These are phyloP conservation scores for Crenichthys baileyi DNA, from an alignment of 2,797 vertebrate genomes.

Conservation along the genomic window DNA sequence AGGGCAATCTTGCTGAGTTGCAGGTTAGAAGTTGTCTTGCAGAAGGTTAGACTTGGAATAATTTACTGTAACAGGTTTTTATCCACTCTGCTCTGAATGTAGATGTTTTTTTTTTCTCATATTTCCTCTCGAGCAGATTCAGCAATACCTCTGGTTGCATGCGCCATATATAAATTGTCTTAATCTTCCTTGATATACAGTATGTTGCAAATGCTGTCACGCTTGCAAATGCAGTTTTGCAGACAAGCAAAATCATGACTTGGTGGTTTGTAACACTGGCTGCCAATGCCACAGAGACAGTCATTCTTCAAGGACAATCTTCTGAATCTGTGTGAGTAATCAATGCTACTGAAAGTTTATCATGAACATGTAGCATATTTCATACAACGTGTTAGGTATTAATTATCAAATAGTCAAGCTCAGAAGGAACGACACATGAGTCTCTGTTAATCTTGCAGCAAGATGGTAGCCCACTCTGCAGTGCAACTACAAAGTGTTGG, in stretches of 20 bases:
- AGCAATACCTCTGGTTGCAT: constrained; percentile 23
- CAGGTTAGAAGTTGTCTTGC: constrained; percentile 66
- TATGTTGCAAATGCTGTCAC: constrained; percentile 63
- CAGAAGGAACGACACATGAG: no score
- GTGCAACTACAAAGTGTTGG: no score
- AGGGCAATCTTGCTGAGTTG: constrained; percentile 73
- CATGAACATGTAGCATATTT: constrained; percentile 53
- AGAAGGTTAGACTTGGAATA: constrained; percentile 60
- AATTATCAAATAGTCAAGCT: no score
- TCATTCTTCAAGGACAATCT: constrained; percentile 74
- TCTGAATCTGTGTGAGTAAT: constrained; percentile 65
- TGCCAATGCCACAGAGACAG: constrained; percentile 63
- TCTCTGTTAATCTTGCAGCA: no score
- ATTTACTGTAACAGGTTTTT: constrained; percentile 67
- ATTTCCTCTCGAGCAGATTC: constrained; percentile 34
- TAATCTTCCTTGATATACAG: constrained; percentile 68
- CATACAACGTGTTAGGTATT: no score
- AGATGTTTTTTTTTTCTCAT: constrained; percentile 25
- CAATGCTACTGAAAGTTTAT: constrained; percentile 67
- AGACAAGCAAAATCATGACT: constrained; percentile 69
- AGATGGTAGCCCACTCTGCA: no score
- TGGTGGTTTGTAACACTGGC: constrained; percentile 59
- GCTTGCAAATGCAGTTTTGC: constrained; percentile 74
- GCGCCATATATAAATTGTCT: constrained; percentile 53
- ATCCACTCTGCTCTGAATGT: constrained; percentile 38